phyloP scores from a whole-genome alignment of 2,888 invertebrate genomes.

The Panzeria rudis region DNA sequence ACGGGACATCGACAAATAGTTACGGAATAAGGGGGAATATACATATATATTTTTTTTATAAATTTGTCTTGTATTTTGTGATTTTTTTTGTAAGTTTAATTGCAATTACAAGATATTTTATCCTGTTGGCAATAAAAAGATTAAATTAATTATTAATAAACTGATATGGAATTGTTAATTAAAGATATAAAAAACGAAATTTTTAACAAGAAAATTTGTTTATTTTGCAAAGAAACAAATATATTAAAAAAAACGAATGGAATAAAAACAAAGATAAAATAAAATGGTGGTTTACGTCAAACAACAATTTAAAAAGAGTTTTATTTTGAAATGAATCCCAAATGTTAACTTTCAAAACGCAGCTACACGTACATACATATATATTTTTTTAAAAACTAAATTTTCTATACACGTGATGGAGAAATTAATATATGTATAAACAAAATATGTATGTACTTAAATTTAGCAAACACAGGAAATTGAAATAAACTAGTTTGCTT shows the following conservation, averaged over 20 bases:
- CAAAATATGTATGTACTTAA: too few relatives aligned
- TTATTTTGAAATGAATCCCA: conserved; percentile 14
- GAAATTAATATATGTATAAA: too few relatives aligned
- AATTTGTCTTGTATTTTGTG: conserved; percentile 12
- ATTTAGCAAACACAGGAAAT: too few relatives aligned
- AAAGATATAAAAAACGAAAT: not conserved
- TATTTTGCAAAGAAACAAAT: conserved; percentile 1
- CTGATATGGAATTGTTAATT: conserved; percentile 46
- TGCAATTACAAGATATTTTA: not conserved
- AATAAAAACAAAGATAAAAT: conserved; percentile 6
- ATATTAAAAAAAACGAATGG: conserved; percentile 7
- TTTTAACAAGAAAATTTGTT: conserved; percentile 1
- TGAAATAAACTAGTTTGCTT: too few relatives aligned
- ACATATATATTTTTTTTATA: conserved; percentile 4
- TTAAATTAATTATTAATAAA: conserved; percentile 27
- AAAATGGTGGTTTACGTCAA: conserved; percentile 55
- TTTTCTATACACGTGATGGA: too few relatives aligned
- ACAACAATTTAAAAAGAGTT: conserved; percentile 23
- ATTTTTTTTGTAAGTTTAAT: conserved; percentile 23
- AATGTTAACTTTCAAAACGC: too few relatives aligned
- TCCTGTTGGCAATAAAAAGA: conserved; percentile 11
- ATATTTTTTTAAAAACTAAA: too few relatives aligned
- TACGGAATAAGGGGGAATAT: too few relatives aligned
- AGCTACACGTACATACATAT: too few relatives aligned
- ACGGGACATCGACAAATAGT: too few relatives aligned